Percentiles rank a stretch among this genome's conserved stretches.
Evolutionary conservation across 2,797 vertebrate genomes (phyloP).

Genomic region (Trachops cirrhosus): DNA sequence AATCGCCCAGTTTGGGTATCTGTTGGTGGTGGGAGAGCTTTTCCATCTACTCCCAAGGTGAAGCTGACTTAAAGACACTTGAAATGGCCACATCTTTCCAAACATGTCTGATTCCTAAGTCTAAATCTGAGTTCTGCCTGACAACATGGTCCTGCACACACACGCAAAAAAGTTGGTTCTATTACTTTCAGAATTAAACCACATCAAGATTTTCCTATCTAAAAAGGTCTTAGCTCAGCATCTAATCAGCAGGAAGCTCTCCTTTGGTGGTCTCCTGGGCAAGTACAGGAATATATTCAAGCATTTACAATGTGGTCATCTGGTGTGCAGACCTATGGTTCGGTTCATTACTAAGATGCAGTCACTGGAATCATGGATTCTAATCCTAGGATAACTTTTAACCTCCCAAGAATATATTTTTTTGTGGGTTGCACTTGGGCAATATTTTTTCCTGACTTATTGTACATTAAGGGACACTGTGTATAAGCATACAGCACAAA

Average conservation of each 20-base stretch:
- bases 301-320: neutral
- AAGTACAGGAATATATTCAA: neutral
- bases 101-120: neutral
- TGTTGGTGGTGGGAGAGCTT: neutral
- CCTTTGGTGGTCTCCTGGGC: neutral
- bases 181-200: conserved; percentile 19
- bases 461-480: neutral
- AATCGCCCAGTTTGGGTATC: neutral
- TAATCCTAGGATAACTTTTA: neutral
- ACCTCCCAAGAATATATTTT: neutral
- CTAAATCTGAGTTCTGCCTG: neutral
- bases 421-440: neutral
- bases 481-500: neutral
- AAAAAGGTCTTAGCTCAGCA: neutral
- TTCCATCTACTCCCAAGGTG: neutral
- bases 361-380: neutral
- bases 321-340: neutral
- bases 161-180: neutral
- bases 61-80: neutral
- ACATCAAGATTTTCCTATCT: neutral
- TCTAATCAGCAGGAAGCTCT: neutral
- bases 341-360: neutral
- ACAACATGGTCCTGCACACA: neutral
- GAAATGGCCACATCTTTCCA: neutral
- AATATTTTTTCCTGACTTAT: neutral